Base-by-base conservation (phyloP, 92 coral and sea anemone species). In the Phenganax marumi region DNA sequence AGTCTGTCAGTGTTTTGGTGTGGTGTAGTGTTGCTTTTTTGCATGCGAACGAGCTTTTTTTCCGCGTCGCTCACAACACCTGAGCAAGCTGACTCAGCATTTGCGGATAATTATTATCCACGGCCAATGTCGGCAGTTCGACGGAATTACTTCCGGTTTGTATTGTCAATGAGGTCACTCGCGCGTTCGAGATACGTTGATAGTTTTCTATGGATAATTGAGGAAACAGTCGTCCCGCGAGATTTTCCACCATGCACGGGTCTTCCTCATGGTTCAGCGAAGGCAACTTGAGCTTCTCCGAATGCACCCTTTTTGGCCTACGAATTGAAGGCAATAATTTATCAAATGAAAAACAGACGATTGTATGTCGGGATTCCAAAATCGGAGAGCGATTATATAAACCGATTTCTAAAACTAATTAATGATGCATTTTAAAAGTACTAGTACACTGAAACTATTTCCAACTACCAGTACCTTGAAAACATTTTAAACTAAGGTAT, bases 221-320 rank as follows among this genome's bases (percentile, higher is more conserved):
- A 10, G 98, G 98, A 76, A 95, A 92, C 65, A 95, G 86, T 86
- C 89, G 92, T 77, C 91, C 91, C 50, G 97, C 93, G 19, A 95
- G 90, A 68, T 93, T 92, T 52, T 85, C 78, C 75, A 92, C 89
- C 98, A 95, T 91, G 60, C 91, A 89, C 16, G 98, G 98, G 80
- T 95, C 98, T 77, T 95, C 98, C 75, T 95, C 98, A 19, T 92
- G 84, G 71, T 89, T 94, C 26, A 97, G 97, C 62, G 88, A 52
- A 54, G 88, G 86, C 18, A 81, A 79, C 49, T 86, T 91, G 10
- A 93, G 85, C 52, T 92, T 88, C 76, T 95, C 95, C 22, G 97
- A 92, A 78, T 95, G 98, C 26, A 91, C 97, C 86, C 92, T 88
- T 83, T 92, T 92, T 51, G 98, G 98, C 85, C 98, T 95, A 72